Base-by-base conservation (phyloP, 1,140 invertebrate genomes). In the Micrasema longulum region DNA sequence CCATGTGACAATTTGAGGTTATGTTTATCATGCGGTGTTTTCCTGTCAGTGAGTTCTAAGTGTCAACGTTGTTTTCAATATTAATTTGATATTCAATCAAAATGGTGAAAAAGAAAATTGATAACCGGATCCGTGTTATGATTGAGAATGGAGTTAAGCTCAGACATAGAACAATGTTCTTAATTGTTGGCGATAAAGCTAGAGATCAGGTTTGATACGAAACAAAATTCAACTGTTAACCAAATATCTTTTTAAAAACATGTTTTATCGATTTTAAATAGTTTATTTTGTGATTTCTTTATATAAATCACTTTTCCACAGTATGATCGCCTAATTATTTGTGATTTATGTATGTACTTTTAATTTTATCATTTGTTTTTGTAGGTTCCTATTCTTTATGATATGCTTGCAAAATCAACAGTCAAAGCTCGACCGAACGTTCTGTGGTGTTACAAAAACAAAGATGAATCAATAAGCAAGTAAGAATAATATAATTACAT, bases 391-490 rank as follows among this genome's bases (percentile, higher is more conserved):
- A 96, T 98, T 81, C 84, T 99, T 0, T 97, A 99, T 87, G 96
- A 99, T 78, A 98, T 99, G 90, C 84, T 99, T 23, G 92, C 95
- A 0, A 99, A 99, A 85, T 93, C 97, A 4, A 89, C 91, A 64
- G 91, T 99, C 0, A 97, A 97, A 85, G 90, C 96, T 0, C 88
- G 97, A 68, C 97, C 98, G 9, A 91, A 90, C 41, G 95, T 99
- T 0, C 82, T 99, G 16, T 99, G 98, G 98, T 99, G 98, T 81
- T 99, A 99, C 81, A 99, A 99, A 83, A 99, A 85, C 85, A 99
- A 79, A 91, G 96, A 77, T 95, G 87, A 88, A 79, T 87, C 87
- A 62, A 88, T 99, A 77, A 97, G 92, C 81, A 94, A 92, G 91
- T 93, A 85, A 82, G 83, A 75, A 26, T n/a, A 2, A 5, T 31